phyloP scores from a whole-genome alignment of 2,888 invertebrate genomes.

The Lochmaea crataegi region DNA sequence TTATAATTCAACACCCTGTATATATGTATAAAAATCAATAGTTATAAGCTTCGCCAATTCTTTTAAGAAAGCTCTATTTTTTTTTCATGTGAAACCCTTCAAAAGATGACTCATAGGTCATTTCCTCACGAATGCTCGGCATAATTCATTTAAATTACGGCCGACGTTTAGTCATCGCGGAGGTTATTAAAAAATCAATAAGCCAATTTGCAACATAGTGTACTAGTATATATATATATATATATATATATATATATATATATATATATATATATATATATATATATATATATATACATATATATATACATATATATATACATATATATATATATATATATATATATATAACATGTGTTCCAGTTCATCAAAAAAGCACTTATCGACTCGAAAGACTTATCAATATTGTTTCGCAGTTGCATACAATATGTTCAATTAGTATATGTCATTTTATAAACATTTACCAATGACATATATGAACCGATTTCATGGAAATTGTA shows the following conservation, averaged over 20 bases:
- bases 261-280: too few species aligned
- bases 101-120: slow-evolving; percentile 34
- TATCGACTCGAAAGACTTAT: too few species aligned
- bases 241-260: too few species aligned
- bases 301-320: too few species aligned
- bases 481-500: background rate
- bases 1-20: too few species aligned
- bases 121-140: slow-evolving; percentile 33
- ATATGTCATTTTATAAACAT: background rate
- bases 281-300: too few species aligned
- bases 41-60: too few species aligned
- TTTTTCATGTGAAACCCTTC: slow-evolving; percentile 21
- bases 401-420: background rate
- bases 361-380: background rate
- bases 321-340: too few species aligned
- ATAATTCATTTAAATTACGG: slow-evolving; percentile 38
- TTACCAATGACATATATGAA: background rate
- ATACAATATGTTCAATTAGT: background rate
- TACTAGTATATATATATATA: too few species aligned
- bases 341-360: background rate
- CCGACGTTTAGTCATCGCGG: slow-evolving; percentile 36
- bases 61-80: background rate
- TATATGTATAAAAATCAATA: too few species aligned
- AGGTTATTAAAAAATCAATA: slow-evolving; percentile 33
- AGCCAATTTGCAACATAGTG: slow-evolving; percentile 25